Conservation (phyloP, 2,888 invertebrate species). For the Yponomeuta malinellus region DNA sequence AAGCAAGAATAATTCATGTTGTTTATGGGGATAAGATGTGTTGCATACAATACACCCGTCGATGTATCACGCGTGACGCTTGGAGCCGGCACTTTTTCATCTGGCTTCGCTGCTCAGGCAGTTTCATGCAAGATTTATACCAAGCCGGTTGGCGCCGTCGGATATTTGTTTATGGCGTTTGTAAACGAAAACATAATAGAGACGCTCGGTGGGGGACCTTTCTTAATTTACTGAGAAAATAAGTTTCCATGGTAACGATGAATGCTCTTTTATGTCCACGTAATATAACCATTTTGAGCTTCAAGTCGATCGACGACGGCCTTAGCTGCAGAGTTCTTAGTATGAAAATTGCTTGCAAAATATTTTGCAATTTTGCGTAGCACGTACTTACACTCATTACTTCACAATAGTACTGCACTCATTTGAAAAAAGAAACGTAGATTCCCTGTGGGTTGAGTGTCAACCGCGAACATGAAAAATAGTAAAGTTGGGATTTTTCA, state of each 20-base stretch:
- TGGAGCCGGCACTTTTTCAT: constrained; percentile 28
- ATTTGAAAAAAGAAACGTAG: too few species aligned
- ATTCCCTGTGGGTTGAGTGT: too few species aligned
- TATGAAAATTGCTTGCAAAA: too few species aligned
- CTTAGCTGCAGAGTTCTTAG: neutral
- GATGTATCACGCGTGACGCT: constrained; percentile 29
- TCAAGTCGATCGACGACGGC: neutral
- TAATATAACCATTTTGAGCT: neutral
- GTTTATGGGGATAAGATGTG: constrained; percentile 19
- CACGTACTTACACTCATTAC: too few species aligned
- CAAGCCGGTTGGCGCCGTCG: constrained; percentile 27
- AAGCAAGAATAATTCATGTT: neutral
- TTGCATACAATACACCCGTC: constrained; percentile 21
- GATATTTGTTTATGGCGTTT: constrained; percentile 36
- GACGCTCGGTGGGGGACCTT: neutral
- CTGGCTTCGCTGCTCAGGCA: constrained; percentile 21
- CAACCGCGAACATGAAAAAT: too few species aligned
- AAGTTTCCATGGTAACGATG: neutral
- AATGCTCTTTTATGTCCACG: neutral
- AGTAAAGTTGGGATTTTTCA: too few species aligned
- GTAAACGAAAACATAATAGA: constrained; percentile 14
- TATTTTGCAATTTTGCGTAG: too few species aligned
- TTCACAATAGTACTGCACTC: too few species aligned
- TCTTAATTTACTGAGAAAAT: neutral
- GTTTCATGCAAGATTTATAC: constrained; percentile 34